Evolutionary conservation across 2,113 vertebrate species (phyloP).

Genomic region (Drymodes brunneopygia): DNA sequence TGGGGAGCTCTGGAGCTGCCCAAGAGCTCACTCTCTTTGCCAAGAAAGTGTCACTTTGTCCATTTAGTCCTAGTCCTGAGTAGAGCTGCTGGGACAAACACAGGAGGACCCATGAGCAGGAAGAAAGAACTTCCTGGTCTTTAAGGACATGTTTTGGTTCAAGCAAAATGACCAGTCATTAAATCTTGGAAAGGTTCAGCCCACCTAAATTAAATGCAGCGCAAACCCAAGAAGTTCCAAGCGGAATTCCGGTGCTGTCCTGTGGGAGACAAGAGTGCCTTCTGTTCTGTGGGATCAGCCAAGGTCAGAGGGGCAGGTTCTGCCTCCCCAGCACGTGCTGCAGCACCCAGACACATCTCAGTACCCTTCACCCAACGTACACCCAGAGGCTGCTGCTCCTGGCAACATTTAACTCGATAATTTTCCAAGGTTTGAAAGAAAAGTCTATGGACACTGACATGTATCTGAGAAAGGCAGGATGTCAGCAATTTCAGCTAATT

Average conservation of each 20-base stretch:
- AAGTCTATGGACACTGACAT: conserved; percentile 32
- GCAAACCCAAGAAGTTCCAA: not conserved
- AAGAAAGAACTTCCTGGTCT: not conserved
- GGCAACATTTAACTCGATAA: conserved; percentile 45
- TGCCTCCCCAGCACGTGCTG: not conserved
- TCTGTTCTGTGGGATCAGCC: not conserved
- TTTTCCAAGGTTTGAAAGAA: conserved; percentile 12
- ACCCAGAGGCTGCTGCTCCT: not conserved
- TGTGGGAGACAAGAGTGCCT: not conserved
- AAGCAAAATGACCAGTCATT: not conserved
- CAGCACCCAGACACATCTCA: not conserved
- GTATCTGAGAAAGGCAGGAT: conserved; percentile 27
- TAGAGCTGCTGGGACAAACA: not conserved
- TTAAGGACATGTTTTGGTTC: not conserved
- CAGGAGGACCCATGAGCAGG: not conserved
- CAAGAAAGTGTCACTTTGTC: not conserved
- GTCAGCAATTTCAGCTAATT: conserved; percentile 50
- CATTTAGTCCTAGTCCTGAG: not conserved
- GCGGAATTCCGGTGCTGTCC: not conserved
- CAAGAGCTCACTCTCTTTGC: not conserved
- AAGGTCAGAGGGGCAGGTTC: not conserved
- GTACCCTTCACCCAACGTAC: not conserved
- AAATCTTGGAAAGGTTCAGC: not conserved
- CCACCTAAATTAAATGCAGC: not conserved
- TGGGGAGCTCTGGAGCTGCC: not conserved